Conservation (phyloP, 1,140 invertebrate species). For the Sipha flava region DNA sequence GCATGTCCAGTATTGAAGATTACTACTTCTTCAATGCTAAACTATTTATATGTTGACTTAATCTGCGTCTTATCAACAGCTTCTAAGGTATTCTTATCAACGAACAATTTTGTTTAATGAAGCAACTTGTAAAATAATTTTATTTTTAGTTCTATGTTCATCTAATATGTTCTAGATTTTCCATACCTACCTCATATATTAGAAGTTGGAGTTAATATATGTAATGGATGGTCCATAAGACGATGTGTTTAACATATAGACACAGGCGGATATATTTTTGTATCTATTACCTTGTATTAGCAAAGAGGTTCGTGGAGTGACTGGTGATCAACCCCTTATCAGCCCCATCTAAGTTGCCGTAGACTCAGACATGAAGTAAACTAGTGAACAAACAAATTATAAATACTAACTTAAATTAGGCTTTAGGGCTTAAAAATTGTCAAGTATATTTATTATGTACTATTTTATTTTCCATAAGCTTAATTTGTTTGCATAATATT, state of each 20-base stretch:
- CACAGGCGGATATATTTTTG: neutral
- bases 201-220: constrained; percentile 4
- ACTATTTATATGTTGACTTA: neutral
- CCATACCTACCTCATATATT: constrained; percentile 10
- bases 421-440: neutral
- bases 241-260: constrained; percentile 1
- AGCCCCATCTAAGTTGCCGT: constrained; percentile 8
- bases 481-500: neutral
- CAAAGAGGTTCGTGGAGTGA: constrained; percentile 14
- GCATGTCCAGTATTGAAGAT: constrained; percentile 6
- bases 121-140: constrained; percentile 1
- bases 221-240: constrained; percentile 12
- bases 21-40: neutral
- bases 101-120: neutral
- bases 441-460: neutral
- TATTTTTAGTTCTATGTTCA: constrained; percentile 19
- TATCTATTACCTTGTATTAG: constrained; percentile 7
- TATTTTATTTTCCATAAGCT: neutral
- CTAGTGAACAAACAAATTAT: neutral
- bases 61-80: neutral
- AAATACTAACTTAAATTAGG: neutral
- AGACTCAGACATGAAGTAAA: neutral
- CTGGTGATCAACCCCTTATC: constrained; percentile 10
- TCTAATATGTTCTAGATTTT: constrained; percentile 17
- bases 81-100: constrained; percentile 21